Evolutionary conservation across 2,113 vertebrate genomes (phyloP).

Genomic region (Pelobates fuscus): DNA sequence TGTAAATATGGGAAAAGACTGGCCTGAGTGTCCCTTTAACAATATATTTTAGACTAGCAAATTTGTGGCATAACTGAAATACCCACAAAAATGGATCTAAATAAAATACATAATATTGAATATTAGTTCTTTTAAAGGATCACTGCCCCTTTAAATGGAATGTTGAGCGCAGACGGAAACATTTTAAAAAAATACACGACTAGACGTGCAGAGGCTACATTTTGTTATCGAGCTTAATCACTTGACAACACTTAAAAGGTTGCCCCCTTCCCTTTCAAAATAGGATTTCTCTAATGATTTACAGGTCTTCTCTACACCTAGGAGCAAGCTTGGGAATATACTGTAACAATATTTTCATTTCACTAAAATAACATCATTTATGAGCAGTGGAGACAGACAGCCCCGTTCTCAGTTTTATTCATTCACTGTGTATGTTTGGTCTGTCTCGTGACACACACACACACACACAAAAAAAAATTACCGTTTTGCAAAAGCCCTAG

Average conservation of each 20-base stretch:
- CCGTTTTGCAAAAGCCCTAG: constrained; percentile 1
- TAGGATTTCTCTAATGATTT: constrained; percentile 22
- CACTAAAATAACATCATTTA: constrained; percentile 33
- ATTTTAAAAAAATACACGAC: no score
- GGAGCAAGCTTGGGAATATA: constrained; percentile 21
- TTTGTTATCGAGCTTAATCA: not conserved
- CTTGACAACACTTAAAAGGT: constrained; percentile 13
- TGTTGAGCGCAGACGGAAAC: no score
- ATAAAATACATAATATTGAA: no score
- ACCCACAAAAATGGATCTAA: no score
- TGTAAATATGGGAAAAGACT: no score
- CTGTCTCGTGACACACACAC: not conserved
- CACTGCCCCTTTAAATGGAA: no score
- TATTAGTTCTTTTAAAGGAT: no score
- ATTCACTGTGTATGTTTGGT: constrained; percentile 16
- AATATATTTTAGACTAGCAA: no score
- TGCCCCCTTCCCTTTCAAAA: constrained; percentile 20
- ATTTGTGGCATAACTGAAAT: no score
- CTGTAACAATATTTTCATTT: constrained; percentile 27
- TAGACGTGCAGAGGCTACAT: no score
- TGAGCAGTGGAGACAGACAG: constrained; percentile 17
- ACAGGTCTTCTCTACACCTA: constrained; percentile 11
- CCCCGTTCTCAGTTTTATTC: constrained; percentile 19
- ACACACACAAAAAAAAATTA: not conserved
- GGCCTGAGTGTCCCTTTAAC: no score